Percentiles rank a stretch among this genome's conserved stretches.
phyloP scores from a whole-genome alignment of 1,140 invertebrate genomes.

The Camponotus floridanus region DNA sequence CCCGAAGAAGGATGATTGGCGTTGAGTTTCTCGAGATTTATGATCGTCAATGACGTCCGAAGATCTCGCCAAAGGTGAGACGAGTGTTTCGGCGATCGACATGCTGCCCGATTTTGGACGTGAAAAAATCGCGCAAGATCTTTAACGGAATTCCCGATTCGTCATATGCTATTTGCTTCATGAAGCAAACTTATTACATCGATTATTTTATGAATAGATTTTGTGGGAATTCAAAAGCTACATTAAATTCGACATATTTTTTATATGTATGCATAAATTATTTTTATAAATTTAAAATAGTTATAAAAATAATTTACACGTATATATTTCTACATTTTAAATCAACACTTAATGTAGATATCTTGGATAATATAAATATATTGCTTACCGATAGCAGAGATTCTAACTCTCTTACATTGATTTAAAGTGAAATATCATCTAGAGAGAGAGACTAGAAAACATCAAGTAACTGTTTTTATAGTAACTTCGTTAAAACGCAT shows the following conservation, averaged over 20 bases:
- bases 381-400: neutral
- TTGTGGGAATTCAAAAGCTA: neutral
- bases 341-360: neutral
- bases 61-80: slow-evolving; percentile 58
- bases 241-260: neutral
- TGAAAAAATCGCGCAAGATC: neutral
- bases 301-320: neutral
- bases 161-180: too few species aligned
- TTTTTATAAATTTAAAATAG: too few species aligned
- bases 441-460: neutral
- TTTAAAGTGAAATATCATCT: neutral
- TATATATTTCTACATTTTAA: neutral
- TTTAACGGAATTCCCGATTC: neutral
- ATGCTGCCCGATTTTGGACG: neutral
- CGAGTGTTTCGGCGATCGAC: neutral
- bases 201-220: neutral
- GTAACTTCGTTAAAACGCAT: neutral
- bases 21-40: slow-evolving; percentile 82
- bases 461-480: neutral
- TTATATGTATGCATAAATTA: too few species aligned
- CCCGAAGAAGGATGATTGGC: slow-evolving; percentile 80
- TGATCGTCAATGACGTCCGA: slow-evolving; percentile 73
- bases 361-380: neutral
- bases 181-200: neutral
- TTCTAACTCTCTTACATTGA: neutral